Base-by-base conservation (phyloP, 2,113 vertebrate species). In the Protomyctophum bolini region DNA sequence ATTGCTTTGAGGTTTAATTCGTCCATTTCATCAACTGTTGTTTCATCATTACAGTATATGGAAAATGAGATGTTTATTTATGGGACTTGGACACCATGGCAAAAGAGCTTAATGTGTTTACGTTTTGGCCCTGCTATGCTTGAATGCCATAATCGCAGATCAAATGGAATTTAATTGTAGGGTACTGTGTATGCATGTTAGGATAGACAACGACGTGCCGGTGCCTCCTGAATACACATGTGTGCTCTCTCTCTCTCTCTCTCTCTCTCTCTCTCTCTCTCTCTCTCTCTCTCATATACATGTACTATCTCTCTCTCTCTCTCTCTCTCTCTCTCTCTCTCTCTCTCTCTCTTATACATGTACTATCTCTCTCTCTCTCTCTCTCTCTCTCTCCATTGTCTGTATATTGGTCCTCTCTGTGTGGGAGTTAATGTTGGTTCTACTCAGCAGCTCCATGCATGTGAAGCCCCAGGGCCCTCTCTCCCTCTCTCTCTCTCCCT, bases 341-440 rank as follows among this genome's bases (percentile, higher is more conserved):
- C 33, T 59, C 21, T 15, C 1, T 8, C 21, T 21, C 21, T 21
- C n/a, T n/a, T n/a, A n/a, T n/a, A n/a, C n/a, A n/a, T n/a, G n/a
- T n/a, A n/a, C n/a, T n/a, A n/a, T n/a, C 21, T 21, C 21, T 21
- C 21, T 21, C 21, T 21, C 21, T 0, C 3, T n/a, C 49, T 12
- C 6, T 2, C 63, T 12, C 10, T 50, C 11, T 1, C 41, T 52
- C 65, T 66, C n/a, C 12, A 33, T 8, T 21, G 15, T 29, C 49
- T 8, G 50, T 29, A 51, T 63, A 54, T 51, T 66, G 15, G 15
- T 55, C 63, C 52, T 64, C 45, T 63, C 21, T 79, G 63, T 82
- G 76, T 68, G 66, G 72, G 66, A 77, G 73, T 70, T 77, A 63
- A 67, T 76, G 56, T 85, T 66, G 68, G 68, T 65, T 80, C 52